Percentiles rank a stretch among this genome's conserved stretches.
phyloP scores from a whole-genome alignment of 37 sponge, comb jelly and placozoan genomes.

The Chondrosia reniformis region DNA sequence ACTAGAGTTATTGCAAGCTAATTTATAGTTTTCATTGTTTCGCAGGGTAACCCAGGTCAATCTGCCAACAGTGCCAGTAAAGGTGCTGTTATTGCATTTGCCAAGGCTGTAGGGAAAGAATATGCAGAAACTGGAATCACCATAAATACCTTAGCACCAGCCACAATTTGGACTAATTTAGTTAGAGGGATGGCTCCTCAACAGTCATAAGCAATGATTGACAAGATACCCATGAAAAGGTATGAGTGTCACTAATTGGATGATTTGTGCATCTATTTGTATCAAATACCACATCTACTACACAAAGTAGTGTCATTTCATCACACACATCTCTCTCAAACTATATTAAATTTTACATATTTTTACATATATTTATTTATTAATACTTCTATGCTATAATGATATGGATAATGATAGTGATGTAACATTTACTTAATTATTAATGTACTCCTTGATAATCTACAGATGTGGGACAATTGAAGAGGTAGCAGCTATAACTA shows the following conservation, averaged over 20 bases:
- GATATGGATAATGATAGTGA: no score
- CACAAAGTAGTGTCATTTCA: no score
- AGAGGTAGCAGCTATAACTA: slow-evolving; percentile 53
- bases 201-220: slow-evolving; percentile 65
- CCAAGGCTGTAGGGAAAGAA: slow-evolving; percentile 74
- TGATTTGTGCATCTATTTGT: background rate
- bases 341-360: no score
- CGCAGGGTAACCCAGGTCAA: slow-evolving; percentile 75
- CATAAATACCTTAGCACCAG: slow-evolving; percentile 75
- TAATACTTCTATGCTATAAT: no score
- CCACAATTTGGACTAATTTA: slow-evolving; percentile 61
- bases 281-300: no score
- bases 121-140: slow-evolving; percentile 67
- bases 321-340: no score
- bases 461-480: slow-evolving; percentile 63
- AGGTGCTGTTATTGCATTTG: slow-evolving; percentile 72
- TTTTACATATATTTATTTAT: no score
- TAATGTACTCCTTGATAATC: background rate
- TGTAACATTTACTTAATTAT: background rate
- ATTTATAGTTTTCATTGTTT: background rate
- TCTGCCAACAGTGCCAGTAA: slow-evolving; percentile 65
- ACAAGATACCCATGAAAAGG: slow-evolving; percentile 81
- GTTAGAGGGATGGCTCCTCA: slow-evolving; percentile 50
- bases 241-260: background rate
- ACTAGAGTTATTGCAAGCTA: background rate